Evolutionary conservation across 2,888 invertebrate genomes (phyloP), one percentile per base, ranked within the genome.

Genomic region (Tryphoninae sp.): DNA sequence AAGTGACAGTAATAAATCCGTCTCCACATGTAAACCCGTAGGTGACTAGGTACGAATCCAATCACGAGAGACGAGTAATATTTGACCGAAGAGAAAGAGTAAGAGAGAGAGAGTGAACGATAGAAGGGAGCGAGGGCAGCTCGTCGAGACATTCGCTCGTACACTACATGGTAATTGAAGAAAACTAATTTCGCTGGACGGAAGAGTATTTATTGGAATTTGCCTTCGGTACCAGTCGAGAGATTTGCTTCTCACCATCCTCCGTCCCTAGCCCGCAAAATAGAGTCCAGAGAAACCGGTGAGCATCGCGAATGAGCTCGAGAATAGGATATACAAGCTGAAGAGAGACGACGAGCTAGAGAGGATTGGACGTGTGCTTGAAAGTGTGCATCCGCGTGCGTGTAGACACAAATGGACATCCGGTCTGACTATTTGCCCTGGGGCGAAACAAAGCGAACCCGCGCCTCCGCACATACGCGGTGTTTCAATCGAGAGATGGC

Each of bases 191-290:
- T 84, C 84, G 80, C 64, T 58, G 76, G 81, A 81, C 84, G 86
- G 86, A 87, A 86, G 85, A 85, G 84, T 86, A 85, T 87, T 87
- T 86, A 87, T 86, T 83, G 86, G 83, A 84, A 87, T 85, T 85
- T 82, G 77, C 74, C 74, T 76, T 59, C 68, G 42, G 55, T 64
- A 55, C 55, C 33, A 11, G 45, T 13, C 33, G 33, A 33, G 33
- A 33, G 33, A 33, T 33, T 33, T 33, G 33, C 33, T 33, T 33
- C 45, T 45, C 45, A 13, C 9, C 64, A 51, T 40, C 42, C 51
- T 74, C 49, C 51, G 13, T 1, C 45, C 40, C n/a, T 58, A 23
- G 59, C 16, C 26, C n/a, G 65, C 2, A 7, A 40, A 59, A 58
- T 59, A n/a, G 23, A 55, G 53, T 68, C 61, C 23, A 40, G 61